phyloP scores from a whole-genome alignment of 2,888 invertebrate genomes.

The Octodonta nipae region DNA sequence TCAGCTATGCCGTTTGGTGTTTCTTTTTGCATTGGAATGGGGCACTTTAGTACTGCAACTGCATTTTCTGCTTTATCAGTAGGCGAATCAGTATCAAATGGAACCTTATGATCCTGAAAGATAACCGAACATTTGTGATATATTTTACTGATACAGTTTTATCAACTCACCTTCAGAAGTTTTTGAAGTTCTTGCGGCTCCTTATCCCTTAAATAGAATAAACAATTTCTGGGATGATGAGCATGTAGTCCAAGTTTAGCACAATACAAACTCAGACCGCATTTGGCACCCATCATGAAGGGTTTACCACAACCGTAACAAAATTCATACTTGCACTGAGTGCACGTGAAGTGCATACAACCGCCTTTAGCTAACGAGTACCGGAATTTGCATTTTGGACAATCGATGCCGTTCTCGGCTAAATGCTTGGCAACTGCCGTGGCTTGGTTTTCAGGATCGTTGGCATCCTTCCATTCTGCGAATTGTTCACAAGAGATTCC shows the following conservation, averaged over 20 bases:
- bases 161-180: conserved; percentile 57
- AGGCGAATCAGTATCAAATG: conserved; percentile 50
- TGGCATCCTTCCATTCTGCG: conserved; percentile 72
- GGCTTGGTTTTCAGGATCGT: conserved; percentile 77
- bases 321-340: conserved; percentile 86
- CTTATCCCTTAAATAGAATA: conserved; percentile 87
- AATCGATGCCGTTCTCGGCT: conserved; percentile 82
- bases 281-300: conserved; percentile 82
- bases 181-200: conserved; percentile 73
- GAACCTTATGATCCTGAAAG: conserved; percentile 53
- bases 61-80: conserved; percentile 29
- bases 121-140: too few relatives aligned
- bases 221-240: conserved; percentile 88
- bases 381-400: conserved; percentile 81
- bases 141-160: too few relatives aligned
- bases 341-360: conserved; percentile 94
- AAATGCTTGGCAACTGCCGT: conserved; percentile 76
- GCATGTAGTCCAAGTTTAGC: conserved; percentile 82
- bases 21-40: conserved; percentile 78
- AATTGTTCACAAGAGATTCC: conserved; percentile 77
- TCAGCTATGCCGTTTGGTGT: conserved; percentile 72
- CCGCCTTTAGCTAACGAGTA: conserved; percentile 83
- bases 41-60: conserved; percentile 47
- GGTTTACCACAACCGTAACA: conserved; percentile 89
- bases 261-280: conserved; percentile 69